Percentiles rank a stretch among this genome's conserved stretches.
phyloP scores from a whole-genome alignment of 2,113 vertebrate species.

The Amphiprion percula region DNA sequence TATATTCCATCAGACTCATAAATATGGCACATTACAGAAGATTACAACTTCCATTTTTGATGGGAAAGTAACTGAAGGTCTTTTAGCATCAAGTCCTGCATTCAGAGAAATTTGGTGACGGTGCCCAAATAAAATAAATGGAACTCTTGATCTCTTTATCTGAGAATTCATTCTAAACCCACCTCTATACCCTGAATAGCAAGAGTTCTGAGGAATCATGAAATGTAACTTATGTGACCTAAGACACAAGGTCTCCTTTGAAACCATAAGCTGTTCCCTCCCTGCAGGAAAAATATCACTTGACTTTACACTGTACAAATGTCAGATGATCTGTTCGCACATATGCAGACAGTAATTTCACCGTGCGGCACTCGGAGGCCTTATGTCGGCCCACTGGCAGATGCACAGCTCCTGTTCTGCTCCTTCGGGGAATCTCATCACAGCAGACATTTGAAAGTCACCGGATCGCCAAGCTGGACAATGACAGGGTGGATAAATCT shows the following conservation, averaged over 20 bases:
- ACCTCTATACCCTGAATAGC: neutral
- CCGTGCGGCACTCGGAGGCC: conserved; percentile 34
- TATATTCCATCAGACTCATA: no score
- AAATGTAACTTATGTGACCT: conserved; percentile 28
- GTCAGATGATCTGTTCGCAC: conserved; percentile 35
- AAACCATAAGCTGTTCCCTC: neutral
- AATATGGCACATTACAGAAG: no score
- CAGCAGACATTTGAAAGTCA: conserved; percentile 41
- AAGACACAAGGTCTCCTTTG: conserved; percentile 8
- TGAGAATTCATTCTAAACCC: neutral
- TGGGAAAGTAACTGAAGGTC: no score
- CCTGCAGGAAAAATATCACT: conserved; percentile 14
- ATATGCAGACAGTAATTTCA: conserved; percentile 48
- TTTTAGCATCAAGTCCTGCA: no score
- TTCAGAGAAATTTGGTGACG: no score
- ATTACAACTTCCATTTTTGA: no score
- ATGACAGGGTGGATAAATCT: conserved; percentile 8
- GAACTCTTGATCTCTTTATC: neutral
- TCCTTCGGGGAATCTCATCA: conserved; percentile 11
- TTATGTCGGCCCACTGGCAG: conserved; percentile 19
- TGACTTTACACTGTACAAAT: conserved; percentile 55
- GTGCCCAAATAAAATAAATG: neutral
- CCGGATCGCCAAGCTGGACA: conserved; percentile 5
- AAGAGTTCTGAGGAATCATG: conserved; percentile 8
- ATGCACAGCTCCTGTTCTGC: conserved; percentile 10